Evolutionary conservation across 2,113 vertebrate species (phyloP).

Genomic region (Oryzias curvinotus): DNA sequence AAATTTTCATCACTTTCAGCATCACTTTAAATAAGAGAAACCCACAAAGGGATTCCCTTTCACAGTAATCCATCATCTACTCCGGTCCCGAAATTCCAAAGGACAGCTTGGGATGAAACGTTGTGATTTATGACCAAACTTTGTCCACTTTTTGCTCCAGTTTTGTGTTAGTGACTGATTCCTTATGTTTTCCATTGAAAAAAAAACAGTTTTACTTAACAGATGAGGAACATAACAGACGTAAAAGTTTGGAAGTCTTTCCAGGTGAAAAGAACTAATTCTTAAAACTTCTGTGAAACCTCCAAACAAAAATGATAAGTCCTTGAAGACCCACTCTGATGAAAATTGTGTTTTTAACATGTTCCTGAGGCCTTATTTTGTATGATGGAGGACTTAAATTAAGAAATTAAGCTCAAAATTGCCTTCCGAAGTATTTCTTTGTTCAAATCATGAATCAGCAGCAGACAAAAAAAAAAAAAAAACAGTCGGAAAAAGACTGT

Average conservation of each 20-base stretch:
- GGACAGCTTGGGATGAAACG: neutral
- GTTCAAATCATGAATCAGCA: too few species aligned
- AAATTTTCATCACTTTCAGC: neutral
- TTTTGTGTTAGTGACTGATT: neutral
- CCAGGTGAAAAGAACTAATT: neutral
- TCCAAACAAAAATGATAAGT: too few species aligned
- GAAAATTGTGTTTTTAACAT: too few species aligned
- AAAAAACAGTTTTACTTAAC: neutral
- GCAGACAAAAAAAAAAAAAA: too few species aligned
- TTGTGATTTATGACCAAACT: neutral
- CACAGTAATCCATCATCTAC: neutral
- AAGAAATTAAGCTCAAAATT: too few species aligned
- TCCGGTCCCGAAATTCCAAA: conserved; percentile 1
- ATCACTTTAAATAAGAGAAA: conserved; percentile 4
- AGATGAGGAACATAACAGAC: neutral
- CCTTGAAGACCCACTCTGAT: too few species aligned
- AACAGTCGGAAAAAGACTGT: too few species aligned
- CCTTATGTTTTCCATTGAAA: neutral
- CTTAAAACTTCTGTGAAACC: too few species aligned
- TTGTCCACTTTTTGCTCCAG: neutral
- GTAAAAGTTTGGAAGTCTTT: rapidly evolving
- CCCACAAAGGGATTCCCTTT: neutral
- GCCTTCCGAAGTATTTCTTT: too few species aligned
- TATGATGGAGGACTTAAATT: too few species aligned
- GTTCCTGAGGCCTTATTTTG: too few species aligned